Base-by-base conservation (phyloP, 2,797 vertebrate species). In the Siniperca scherzeri region DNA sequence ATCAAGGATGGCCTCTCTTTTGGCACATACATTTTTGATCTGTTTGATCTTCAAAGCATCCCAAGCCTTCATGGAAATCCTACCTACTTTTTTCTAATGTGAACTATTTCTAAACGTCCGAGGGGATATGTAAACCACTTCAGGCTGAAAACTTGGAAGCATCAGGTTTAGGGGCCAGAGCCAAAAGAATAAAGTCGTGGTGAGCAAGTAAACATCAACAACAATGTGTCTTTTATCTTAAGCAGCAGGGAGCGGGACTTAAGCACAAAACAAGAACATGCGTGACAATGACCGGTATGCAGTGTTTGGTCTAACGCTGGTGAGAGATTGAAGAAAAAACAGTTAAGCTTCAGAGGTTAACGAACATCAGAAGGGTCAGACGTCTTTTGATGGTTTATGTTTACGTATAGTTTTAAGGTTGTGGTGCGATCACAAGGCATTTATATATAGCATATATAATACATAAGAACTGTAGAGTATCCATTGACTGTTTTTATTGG, bases 201-300 rank as follows among this genome's bases (percentile, higher is more conserved):
- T 78, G 85, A 71, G 78, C 21, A 46, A 82, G 66, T 69, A 84
- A 85, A 92, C 85, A 88, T 81, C 46, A 66, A 77, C 79, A 78
- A 92, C 91, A 87, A 89, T 86, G 84, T 50, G 73, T 64, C 67
- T 89, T 91, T 92, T n/a, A 88, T 90, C 36, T 81, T 65, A 25
- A 62, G 53, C 82, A 2, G 33, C 59, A 11, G 88, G 80, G 74
- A 80, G 74, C 27, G 0, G 69, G 75, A 77, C 60, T 4, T 21
- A 65, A 81, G 68, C 27, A 72, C 69, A 81, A 86, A 90, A 90
- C 74, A 87, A 81, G 62, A 90, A 81, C 84, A 85, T 50, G 60
- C n/a, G 9, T 44, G 67, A 92, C 89, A 92, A 92, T 88, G 73
- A 69, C 72, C 59, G 83, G 87, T 64, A 64, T 70, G 68, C 53